Conservation (phyloP, 2,888 invertebrate genomes). For the Spatulosminthurus flaviceps region DNA sequence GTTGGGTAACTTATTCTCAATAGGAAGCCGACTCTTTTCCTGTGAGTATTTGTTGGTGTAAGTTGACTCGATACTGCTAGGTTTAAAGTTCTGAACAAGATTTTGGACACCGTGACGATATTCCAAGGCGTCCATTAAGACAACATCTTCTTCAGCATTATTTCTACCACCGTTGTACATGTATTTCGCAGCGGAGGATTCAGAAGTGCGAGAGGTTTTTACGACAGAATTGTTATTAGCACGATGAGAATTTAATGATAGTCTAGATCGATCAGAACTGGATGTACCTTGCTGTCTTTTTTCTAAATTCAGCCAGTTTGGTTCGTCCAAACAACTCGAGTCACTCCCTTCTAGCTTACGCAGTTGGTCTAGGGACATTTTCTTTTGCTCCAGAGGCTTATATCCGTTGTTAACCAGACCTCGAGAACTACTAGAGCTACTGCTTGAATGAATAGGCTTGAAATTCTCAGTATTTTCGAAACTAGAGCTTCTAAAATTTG, state of each 20-base stretch:
- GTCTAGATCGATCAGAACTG: not conserved
- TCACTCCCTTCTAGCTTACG: not conserved
- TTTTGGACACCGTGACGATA: slow-evolving; percentile 15
- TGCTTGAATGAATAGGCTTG: slow-evolving; percentile 34
- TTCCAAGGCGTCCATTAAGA: not conserved
- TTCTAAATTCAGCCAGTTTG: slow-evolving; percentile 12
- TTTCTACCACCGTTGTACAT: not conserved
- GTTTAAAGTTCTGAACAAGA: slow-evolving; percentile 7
- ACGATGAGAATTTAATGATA: not conserved
- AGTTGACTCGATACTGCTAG: not conserved
- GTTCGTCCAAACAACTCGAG: slow-evolving; percentile 23
- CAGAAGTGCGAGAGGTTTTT: not conserved
- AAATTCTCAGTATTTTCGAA: slow-evolving; percentile 10
- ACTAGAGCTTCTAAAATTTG: not conserved
- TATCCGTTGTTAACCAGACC: not conserved
- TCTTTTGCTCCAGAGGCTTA: not conserved
- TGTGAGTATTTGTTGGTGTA: not conserved
- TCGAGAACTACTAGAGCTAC: slow-evolving; percentile 39
- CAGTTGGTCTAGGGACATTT: slow-evolving; percentile 9
- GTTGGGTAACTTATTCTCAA: not conserved
- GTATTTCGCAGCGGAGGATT: not conserved
- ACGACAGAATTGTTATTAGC: not conserved
- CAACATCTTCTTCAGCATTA: slow-evolving; percentile 9
- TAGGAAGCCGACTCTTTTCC: not conserved
- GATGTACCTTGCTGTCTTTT: not conserved